Base-by-base conservation (phyloP, 1,140 invertebrate genomes). In the Maniola jurtina region DNA sequence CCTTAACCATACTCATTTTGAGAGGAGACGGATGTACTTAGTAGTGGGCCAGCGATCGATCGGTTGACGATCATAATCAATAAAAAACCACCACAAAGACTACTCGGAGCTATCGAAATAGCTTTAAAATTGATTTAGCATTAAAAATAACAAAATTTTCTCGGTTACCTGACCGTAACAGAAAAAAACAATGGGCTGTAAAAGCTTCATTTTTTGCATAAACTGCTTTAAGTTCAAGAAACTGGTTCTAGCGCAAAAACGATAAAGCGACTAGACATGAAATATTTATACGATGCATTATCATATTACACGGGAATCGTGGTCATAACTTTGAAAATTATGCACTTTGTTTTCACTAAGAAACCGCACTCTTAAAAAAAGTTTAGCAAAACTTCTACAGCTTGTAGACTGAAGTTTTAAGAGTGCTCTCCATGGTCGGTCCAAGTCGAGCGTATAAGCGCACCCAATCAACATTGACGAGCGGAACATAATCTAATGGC, bases 231-330 rank as follows among this genome's bases (percentile, higher is more conserved):
- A 68, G 68, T 56, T 59, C 72, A 72, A 73, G 70, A 80, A 86
- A 89, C 85, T 75, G 80, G 86, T 90, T 88, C 71, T 71, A 62
- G 66, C 64, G 80, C 79, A 88, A 89, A 89, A 88, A 89, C 77
- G 80, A 86, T 84, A 81, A 83, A 81, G 77, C 76, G 76, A 73
- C 76, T 84, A 86, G 82, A 83, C 82, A 87, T 88, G 81, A 88
- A 89, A 89, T 87, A 88, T 88, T 88, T 88, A 90, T 90, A 87
- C 82, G 76, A 79, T 76, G 78, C 86, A 90, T 90, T 90, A 90
- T 90, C 86, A 90, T 90, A 89, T 89, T 89, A 90, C 88, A 86
- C 71, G 85, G 77, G 85, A 84, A 84, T 83, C 84, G 85, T 88
- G 86, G 86, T 86, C 82, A 83, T 81, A 80, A 83, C 80, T 87